phyloP scores from a whole-genome alignment of 1,140 invertebrate species.

The Lepidostoma basale region DNA sequence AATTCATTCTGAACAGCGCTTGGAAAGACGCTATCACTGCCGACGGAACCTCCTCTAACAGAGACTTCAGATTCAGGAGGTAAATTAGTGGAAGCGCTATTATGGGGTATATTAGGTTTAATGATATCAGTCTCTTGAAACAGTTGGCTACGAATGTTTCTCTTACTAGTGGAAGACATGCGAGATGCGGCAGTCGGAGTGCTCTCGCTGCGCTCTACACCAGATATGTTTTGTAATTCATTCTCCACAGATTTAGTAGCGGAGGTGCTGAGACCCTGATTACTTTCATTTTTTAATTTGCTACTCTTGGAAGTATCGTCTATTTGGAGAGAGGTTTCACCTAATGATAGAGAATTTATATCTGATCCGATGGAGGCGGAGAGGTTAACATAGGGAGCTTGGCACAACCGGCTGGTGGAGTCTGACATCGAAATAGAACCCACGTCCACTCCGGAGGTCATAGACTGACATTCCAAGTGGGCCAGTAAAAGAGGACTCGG shows the following conservation, averaged over 20 bases:
- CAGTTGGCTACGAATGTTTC: slow-evolving; percentile 8
- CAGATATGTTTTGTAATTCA: too few relatives aligned
- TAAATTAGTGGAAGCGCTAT: not conserved
- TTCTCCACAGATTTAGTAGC: too few relatives aligned
- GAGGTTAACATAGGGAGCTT: slow-evolving; percentile 57
- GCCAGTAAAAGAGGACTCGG: slow-evolving; percentile 68
- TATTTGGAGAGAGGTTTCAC: not conserved
- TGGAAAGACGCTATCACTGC: not conserved
- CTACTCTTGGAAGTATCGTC: not conserved
- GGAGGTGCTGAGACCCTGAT: too few relatives aligned
- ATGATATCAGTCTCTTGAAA: slow-evolving; percentile 20
- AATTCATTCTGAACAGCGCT: slow-evolving; percentile 15
- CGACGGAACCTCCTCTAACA: not conserved
- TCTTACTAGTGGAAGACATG: not conserved
- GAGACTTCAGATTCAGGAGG: too few relatives aligned
- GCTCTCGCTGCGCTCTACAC: too few relatives aligned
- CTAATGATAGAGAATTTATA: slow-evolving; percentile 40
- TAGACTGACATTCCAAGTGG: slow-evolving; percentile 61
- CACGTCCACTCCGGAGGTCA: slow-evolving; percentile 57
- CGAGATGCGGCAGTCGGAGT: not conserved
- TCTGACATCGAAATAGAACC: slow-evolving; percentile 59
- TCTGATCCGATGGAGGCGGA: slow-evolving; percentile 51
- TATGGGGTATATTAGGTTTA: not conserved
- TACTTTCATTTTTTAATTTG: not conserved
- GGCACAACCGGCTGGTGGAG: slow-evolving; percentile 42